Base-by-base conservation (phyloP, 2,797 vertebrate genomes). In the Sebastes wilsoni region DNA sequence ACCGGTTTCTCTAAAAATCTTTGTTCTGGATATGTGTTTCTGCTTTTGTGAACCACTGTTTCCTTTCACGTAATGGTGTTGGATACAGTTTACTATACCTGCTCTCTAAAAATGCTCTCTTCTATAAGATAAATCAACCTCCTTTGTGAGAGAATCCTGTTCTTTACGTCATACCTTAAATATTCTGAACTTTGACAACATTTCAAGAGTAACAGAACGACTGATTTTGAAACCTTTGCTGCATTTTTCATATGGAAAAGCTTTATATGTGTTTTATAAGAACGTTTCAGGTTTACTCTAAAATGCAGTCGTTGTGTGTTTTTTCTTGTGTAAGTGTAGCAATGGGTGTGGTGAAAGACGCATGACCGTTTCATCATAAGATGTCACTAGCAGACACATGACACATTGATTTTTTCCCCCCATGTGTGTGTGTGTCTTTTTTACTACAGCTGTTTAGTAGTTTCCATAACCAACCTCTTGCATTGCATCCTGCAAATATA, bases 291-390 rank as follows among this genome's bases (percentile, higher is more conserved):
- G 23, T 74, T 60, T 12, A 16, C 59, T 54, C 3, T 22, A 23
- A 18, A 77, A 62, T 30, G 11, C 32, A 22, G 23, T 62, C 56
- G 30, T 68, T 74, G 25, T 49, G 59, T 61, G 42, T n/a, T 73
- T 68, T 23, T 72, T 66, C 6, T 34, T 79, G 18, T 67, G 5
- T 67, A 75, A 62, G 8, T 83, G 30, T 74, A 54, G 52, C 30
- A 81, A 55, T 10, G 79, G 80, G 36, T 83, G 87, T 71, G 78
- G 73, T 79, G 60, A 72, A 77, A 77, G 67, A 85, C 72, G 8
- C 27, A 83, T 77, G 79, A 85, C 76, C 14, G 38, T 81, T 79
- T 89, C 87, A 79, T 86, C 84, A 88, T 69, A 58, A 70, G 11
- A 74, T 71, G 75, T 27, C 61, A 67, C 66, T 20, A 4, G 10